These are phyloP conservation scores for Alloplasta piceator DNA, from an alignment of 2,888 invertebrate species.

Conservation along the genomic window DNA sequence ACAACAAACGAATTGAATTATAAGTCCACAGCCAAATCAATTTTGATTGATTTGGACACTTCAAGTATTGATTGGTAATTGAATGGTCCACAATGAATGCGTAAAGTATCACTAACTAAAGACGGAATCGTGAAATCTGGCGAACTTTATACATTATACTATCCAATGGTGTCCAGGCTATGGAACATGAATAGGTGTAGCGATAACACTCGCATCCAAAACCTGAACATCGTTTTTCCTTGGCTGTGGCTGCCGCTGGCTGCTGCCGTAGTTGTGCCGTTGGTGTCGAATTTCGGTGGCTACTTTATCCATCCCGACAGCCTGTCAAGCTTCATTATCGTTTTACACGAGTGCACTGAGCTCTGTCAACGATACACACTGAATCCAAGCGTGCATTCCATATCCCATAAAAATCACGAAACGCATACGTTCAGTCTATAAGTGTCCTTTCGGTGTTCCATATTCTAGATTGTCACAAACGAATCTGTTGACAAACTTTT, in stretches of 20 bases:
- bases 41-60: too few species aligned
- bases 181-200: constrained; percentile 7
- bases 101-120: too few species aligned
- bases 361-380: constrained; percentile 65
- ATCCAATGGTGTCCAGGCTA: background rate
- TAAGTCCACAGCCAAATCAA: too few species aligned
- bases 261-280: constrained; percentile 49
- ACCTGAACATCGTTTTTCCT: constrained; percentile 47
- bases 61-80: too few species aligned
- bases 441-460: constrained; percentile 44
- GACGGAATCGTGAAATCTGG: too few species aligned
- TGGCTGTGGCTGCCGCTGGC: constrained; percentile 59
- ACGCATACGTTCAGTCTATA: constrained; percentile 38
- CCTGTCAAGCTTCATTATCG: constrained; percentile 82
- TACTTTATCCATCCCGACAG: constrained; percentile 81
- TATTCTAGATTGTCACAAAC: constrained; percentile 42
- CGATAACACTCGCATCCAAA: constrained; percentile 43
- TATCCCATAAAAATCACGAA: constrained; percentile 31
- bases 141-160: too few species aligned
- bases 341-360: constrained; percentile 78
- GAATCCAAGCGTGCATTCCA: constrained; percentile 61
- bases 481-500: constrained; percentile 31
- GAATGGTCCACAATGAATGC: too few species aligned
- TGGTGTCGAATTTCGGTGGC: constrained; percentile 81
- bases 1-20: too few species aligned